Conservation (phyloP, 2,888 invertebrate genomes). For the Asteroscopus sphinx region DNA sequence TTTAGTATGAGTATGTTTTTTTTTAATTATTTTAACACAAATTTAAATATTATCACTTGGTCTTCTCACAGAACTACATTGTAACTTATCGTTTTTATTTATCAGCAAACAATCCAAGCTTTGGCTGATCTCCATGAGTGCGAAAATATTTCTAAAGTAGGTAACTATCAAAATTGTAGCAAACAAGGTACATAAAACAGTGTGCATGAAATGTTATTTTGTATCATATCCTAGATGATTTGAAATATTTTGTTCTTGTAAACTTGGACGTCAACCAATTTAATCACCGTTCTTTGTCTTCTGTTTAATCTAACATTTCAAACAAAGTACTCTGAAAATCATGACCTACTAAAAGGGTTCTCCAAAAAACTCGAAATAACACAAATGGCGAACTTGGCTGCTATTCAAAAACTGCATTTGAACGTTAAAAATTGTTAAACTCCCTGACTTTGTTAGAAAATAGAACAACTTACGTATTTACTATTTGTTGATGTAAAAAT, state of each 20-base stretch:
- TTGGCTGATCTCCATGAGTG: too few species aligned
- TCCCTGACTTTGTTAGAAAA: not conserved
- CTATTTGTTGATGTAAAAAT: constrained; percentile 7
- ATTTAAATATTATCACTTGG: too few species aligned
- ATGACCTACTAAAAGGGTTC: constrained; percentile 47
- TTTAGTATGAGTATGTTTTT: too few species aligned
- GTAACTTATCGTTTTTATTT: too few species aligned
- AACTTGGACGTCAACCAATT: constrained; percentile 20
- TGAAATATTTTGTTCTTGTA: constrained; percentile 10
- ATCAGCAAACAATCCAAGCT: too few species aligned
- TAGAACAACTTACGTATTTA: not conserved
- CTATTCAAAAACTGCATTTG: constrained; percentile 43
- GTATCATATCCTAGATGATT: not conserved
- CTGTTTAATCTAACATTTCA: constrained; percentile 2
- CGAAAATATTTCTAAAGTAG: too few species aligned
- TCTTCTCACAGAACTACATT: too few species aligned
- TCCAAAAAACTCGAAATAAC: constrained; percentile 34
- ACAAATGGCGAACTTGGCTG: constrained; percentile 47
- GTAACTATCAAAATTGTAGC: too few species aligned
- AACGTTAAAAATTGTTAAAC: constrained; percentile 17
- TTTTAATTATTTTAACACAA: too few species aligned
- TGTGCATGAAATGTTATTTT: too few species aligned
- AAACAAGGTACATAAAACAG: too few species aligned
- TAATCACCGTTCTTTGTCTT: constrained; percentile 28
- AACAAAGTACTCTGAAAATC: constrained; percentile 14